Evolutionary conservation across 2,797 vertebrate species (phyloP).

Genomic region (Pangasius sanitwongsei): DNA sequence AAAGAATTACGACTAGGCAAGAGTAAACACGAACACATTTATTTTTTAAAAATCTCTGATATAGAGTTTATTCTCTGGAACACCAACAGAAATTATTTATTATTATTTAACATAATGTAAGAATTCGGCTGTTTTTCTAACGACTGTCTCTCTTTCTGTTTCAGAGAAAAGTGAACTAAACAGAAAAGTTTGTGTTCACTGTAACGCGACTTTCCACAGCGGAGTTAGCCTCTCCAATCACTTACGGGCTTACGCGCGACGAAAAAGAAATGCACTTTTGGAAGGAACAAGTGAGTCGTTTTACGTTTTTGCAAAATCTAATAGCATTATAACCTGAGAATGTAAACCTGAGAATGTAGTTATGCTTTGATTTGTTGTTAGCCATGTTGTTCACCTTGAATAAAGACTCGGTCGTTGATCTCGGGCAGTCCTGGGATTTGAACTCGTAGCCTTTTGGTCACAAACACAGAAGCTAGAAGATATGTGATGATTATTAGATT

Average conservation of each 20-base stretch:
- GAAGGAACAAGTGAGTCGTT: conserved; percentile 81
- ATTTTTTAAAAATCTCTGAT: not conserved
- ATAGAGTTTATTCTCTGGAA: not conserved
- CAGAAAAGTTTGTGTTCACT: conserved; percentile 78
- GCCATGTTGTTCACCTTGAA: not conserved
- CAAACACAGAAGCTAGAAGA: not conserved
- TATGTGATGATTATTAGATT: not conserved
- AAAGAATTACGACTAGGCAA: not conserved
- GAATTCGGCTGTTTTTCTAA: not conserved
- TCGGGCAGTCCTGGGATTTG: not conserved
- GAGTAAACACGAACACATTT: not conserved
- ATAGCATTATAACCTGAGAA: not conserved
- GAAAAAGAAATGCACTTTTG: conserved; percentile 86
- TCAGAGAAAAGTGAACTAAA: conserved; percentile 63
- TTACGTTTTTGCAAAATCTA: not conserved
- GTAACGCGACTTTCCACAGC: conserved; percentile 83
- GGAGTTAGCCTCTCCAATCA: conserved; percentile 85
- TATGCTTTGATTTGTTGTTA: not conserved
- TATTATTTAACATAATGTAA: too few species aligned
- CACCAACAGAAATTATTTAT: not conserved
- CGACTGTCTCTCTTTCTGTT: conserved; percentile 38
- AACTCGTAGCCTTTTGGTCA: not conserved
- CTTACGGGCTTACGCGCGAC: conserved; percentile 82
- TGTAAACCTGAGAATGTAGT: not conserved
- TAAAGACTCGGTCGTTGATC: not conserved